Evolutionary conservation across 2,888 invertebrate genomes (phyloP).

Genomic region (Volucella inflata): DNA sequence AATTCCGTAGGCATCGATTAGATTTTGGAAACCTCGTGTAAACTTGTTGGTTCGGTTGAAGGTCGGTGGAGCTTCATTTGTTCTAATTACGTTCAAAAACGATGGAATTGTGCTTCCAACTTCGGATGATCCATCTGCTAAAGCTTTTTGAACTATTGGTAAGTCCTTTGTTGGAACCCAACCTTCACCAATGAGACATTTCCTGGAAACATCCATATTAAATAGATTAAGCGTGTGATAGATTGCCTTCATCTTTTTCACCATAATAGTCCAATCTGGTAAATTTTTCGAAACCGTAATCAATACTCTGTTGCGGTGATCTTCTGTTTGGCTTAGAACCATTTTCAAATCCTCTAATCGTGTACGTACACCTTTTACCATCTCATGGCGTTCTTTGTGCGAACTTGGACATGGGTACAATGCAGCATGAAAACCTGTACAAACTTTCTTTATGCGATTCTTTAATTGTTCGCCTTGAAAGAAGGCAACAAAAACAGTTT

Average conservation of each 20-base stretch:
- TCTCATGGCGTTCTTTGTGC: constrained; percentile 90
- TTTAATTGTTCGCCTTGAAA: constrained; percentile 94
- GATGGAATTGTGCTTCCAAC: constrained; percentile 95
- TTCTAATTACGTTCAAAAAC: constrained; percentile 94
- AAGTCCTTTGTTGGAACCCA: constrained; percentile 92
- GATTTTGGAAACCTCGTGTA: constrained; percentile 95
- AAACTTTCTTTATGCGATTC: constrained; percentile 93
- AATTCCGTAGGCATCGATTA: constrained; percentile 97
- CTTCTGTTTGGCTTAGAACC: constrained; percentile 92
- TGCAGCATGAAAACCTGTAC: constrained; percentile 93
- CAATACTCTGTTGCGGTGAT: constrained; percentile 92
- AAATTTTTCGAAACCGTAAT: constrained; percentile 92
- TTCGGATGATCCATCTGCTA: constrained; percentile 92
- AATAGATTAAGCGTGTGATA: constrained; percentile 97
- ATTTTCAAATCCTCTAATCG: constrained; percentile 91
- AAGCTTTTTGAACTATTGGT: constrained; percentile 89
- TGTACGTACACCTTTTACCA: constrained; percentile 92
- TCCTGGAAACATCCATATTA: constrained; percentile 95
- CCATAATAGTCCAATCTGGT: constrained; percentile 92
- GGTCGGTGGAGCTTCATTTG: constrained; percentile 93
- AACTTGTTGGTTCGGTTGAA: constrained; percentile 96
- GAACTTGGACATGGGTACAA: constrained; percentile 94
- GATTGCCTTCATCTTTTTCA: constrained; percentile 95
- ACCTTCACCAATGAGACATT: constrained; percentile 95
- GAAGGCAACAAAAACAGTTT: constrained; percentile 92